Percentiles rank a stretch among this genome's conserved stretches.
These are phyloP conservation scores for Neodiprion fabricii DNA, from an alignment of 1,140 invertebrate genomes.

Conservation along the genomic window DNA sequence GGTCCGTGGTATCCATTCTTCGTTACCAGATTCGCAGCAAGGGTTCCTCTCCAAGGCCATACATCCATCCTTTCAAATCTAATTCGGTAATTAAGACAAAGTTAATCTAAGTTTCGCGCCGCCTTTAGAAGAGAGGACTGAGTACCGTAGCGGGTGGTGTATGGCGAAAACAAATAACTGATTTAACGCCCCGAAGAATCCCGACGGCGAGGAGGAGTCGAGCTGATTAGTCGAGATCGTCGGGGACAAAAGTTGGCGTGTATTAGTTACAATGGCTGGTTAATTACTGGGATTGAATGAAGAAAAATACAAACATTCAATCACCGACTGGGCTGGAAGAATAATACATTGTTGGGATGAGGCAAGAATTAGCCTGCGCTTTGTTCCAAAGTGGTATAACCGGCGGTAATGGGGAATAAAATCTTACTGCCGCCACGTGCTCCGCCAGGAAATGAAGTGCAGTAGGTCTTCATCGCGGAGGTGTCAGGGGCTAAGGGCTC, in stretches of 20 bases:
- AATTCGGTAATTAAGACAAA: conserved; percentile 39
- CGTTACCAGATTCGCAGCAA: conserved; percentile 9
- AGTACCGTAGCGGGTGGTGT: conserved; percentile 3
- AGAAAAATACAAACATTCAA: too few species aligned
- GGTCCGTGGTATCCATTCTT: neutral
- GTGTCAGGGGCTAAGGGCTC: neutral
- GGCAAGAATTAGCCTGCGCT: conserved; percentile 6
- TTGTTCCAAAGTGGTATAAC: conserved; percentile 4
- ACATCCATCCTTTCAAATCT: neutral
- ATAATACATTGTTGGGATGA: neutral
- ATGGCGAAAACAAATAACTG: conserved; percentile 34
- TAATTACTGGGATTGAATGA: too few species aligned
- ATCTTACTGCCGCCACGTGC: conserved; percentile 10
- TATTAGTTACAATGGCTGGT: too few species aligned
- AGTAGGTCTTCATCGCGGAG: neutral
- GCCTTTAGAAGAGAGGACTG: conserved; percentile 10
- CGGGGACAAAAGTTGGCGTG: too few species aligned
- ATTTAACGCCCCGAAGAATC: conserved; percentile 29
- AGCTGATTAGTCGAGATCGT: conserved; percentile 10
- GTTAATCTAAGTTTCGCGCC: conserved; percentile 30
- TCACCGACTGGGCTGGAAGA: too few species aligned
- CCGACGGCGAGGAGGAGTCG: conserved; percentile 14
- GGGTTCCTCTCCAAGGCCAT: neutral
- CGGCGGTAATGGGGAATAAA: neutral
- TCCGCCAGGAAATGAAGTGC: neutral